Percentiles rank a stretch among this genome's conserved stretches.
phyloP scores from a whole-genome alignment of 2,888 invertebrate species.

The Diloba caeruleocephala region DNA sequence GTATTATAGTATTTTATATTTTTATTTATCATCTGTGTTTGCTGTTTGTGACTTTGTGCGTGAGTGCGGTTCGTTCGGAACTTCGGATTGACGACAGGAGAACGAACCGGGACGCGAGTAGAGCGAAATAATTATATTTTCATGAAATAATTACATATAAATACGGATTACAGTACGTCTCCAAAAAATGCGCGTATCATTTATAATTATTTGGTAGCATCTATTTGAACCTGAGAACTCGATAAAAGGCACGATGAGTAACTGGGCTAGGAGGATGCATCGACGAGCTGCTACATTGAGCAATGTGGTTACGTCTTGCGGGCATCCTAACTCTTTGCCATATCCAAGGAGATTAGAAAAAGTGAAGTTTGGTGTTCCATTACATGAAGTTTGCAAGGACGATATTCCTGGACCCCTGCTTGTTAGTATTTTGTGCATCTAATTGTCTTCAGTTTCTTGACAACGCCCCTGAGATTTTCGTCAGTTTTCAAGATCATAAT shows the following conservation, averaged over 20 bases:
- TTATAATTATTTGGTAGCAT: conserved; percentile 44
- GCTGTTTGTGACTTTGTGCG: conserved; percentile 1
- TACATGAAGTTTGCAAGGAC: conserved; percentile 98
- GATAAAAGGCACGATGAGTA: conserved; percentile 91
- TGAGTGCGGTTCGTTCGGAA: conserved; percentile 31
- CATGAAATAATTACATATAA: conserved; percentile 18
- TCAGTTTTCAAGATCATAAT: conserved; percentile 24
- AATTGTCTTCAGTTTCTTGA: conserved; percentile 35
- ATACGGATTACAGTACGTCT: conserved; percentile 18
- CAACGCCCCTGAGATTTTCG: conserved; percentile 49
- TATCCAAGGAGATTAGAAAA: conserved; percentile 96
- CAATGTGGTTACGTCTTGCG: conserved; percentile 97
- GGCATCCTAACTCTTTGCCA: conserved; percentile 94
- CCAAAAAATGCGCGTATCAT: conserved; percentile 51
- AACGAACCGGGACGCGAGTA: conserved; percentile 45
- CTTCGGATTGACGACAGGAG: conserved; percentile 41
- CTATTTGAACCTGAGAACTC: conserved; percentile 38
- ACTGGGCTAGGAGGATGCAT: conserved; percentile 97
- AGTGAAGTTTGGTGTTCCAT: conserved; percentile 97
- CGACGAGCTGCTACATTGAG: conserved; percentile 96
- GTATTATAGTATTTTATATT: no score
- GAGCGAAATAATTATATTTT: conserved; percentile 39
- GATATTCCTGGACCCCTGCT: conserved; percentile 97
- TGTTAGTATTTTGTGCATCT: conserved; percentile 87
- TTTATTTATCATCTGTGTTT: conserved; percentile 42